A percentile compares a stretch with the other conserved stretches of the same genome.
These are phyloP conservation scores for Psix sp. DNA, from an alignment of 1,140 invertebrate genomes.

Conservation along the genomic window DNA sequence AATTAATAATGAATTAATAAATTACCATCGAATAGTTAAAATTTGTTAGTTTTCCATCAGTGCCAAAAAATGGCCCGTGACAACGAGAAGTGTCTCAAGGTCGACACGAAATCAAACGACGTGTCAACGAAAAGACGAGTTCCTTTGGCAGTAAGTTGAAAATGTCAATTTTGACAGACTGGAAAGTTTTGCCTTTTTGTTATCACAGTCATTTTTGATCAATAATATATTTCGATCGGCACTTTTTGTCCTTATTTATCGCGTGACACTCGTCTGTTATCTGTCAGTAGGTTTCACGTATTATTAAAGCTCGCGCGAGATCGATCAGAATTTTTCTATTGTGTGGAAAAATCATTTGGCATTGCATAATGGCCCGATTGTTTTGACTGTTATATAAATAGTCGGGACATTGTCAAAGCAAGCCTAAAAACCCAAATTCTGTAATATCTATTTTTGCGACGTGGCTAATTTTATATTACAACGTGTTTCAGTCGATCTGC, in stretches of 20 bases:
- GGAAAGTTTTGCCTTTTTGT: background rate
- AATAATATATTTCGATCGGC: constrained; percentile 2
- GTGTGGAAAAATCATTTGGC: no score
- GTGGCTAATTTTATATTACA: constrained; percentile 40
- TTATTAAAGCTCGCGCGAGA: background rate
- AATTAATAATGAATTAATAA: no score
- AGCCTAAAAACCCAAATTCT: constrained; percentile 49
- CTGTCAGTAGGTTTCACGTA: background rate
- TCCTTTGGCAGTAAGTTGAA: constrained; percentile 13
- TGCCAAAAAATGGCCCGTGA: constrained; percentile 19
- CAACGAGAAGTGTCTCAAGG: constrained; percentile 19
- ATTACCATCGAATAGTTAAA: background rate
- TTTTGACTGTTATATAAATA: constrained; percentile 19
- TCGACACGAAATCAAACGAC: constrained; percentile 3
- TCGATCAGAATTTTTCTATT: background rate
- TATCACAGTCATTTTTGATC: background rate
- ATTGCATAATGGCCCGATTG: no score
- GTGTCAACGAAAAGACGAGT: constrained; percentile 3
- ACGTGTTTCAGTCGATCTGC: constrained; percentile 84
- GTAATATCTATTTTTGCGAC: constrained; percentile 1
- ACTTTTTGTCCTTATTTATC: background rate
- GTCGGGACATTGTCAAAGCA: constrained; percentile 17
- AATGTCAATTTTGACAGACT: background rate
- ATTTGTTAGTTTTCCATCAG: background rate
- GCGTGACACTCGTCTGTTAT: constrained; percentile 5